These are phyloP conservation scores for Drosophila lini DNA, from an alignment of 1,140 invertebrate genomes.

Conservation along the genomic window DNA sequence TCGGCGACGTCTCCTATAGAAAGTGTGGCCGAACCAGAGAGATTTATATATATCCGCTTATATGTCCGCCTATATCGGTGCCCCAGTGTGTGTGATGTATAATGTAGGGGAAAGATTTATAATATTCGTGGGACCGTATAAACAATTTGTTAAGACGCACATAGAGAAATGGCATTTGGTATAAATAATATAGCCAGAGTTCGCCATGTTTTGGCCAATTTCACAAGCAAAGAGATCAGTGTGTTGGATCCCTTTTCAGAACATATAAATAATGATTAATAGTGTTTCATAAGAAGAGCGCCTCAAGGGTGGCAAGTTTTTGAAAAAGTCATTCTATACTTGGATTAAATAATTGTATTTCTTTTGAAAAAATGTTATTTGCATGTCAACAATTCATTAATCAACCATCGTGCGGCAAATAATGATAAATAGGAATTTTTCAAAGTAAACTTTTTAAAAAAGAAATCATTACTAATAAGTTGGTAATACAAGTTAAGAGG, in stretches of 20 bases:
- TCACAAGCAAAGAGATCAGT: constrained; percentile 35
- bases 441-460: too few relatives aligned
- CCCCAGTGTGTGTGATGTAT: constrained; percentile 38
- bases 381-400: neutral
- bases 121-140: constrained; percentile 66
- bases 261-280: constrained; percentile 34
- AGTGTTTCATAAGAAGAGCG: constrained; percentile 27
- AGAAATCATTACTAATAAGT: too few relatives aligned
- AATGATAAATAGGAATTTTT: neutral
- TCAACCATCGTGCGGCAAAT: neutral
- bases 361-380: neutral
- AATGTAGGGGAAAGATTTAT: constrained; percentile 64
- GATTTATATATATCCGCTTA: constrained; percentile 27
- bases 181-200: constrained; percentile 55
- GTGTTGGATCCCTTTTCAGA: constrained; percentile 25
- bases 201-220: constrained; percentile 46
- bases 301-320: constrained; percentile 4
- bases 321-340: constrained; percentile 13
- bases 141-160: constrained; percentile 76
- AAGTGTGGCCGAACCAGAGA: constrained; percentile 63
- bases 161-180: constrained; percentile 56
- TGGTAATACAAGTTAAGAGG: too few relatives aligned
- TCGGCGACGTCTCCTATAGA: constrained; percentile 62
- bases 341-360: neutral
- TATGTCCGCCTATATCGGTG: constrained; percentile 39